Percentiles rank a stretch among this genome's conserved stretches.
These are phyloP conservation scores for Amphiprion ocellaris DNA, from an alignment of 2,113 vertebrate species.

Conservation along the genomic window DNA sequence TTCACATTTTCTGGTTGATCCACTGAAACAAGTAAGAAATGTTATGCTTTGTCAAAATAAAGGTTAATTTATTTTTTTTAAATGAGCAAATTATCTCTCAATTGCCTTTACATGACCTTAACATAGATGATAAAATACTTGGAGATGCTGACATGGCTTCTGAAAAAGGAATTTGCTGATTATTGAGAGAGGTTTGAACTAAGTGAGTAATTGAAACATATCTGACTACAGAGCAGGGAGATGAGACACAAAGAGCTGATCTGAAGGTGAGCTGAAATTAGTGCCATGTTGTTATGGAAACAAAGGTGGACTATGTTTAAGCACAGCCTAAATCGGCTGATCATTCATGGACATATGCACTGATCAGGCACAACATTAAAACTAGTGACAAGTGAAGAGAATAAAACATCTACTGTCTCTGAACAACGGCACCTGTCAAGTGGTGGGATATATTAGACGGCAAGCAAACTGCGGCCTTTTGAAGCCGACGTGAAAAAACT, in stretches of 20 bases:
- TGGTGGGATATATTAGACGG: too few species aligned
- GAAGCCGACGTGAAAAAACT: too few species aligned
- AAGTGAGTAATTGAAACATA: neutral
- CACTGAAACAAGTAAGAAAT: constrained; percentile 42
- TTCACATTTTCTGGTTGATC: constrained; percentile 58
- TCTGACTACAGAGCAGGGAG: neutral
- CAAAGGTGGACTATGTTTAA: neutral
- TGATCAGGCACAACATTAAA: too few species aligned
- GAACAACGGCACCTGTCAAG: too few species aligned
- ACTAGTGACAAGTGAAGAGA: too few species aligned
- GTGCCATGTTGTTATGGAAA: constrained; percentile 27
- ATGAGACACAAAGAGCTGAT: constrained; percentile 2
- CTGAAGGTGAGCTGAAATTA: constrained; percentile 1
- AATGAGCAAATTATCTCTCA: constrained; percentile 28
- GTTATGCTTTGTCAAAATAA: neutral
- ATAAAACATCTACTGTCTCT: too few species aligned
- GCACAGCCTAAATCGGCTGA: neutral
- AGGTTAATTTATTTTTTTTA: neutral
- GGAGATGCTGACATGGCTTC: neutral
- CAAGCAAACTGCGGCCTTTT: too few species aligned
- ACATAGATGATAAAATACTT: neutral
- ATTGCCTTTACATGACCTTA: constrained; percentile 51
- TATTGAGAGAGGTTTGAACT: neutral
- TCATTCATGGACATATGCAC: neutral
- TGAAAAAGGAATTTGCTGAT: neutral